These are phyloP conservation scores for Eremophila alpestris DNA, from an alignment of 2,797 vertebrate species.

Conservation along the genomic window DNA sequence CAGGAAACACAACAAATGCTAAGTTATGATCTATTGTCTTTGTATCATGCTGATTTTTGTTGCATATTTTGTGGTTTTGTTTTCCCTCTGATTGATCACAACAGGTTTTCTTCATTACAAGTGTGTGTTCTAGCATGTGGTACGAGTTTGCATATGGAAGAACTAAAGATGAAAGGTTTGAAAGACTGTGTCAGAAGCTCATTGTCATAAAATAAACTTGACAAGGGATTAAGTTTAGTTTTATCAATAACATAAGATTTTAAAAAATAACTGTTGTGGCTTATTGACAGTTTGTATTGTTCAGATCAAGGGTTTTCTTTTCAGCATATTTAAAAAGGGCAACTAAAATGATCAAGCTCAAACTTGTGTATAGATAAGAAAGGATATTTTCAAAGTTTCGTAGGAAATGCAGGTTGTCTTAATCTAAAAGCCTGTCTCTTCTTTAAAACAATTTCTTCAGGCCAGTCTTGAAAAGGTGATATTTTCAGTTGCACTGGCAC, in stretches of 20 bases:
- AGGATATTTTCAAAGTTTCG: not conserved
- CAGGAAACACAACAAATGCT: conserved; percentile 33
- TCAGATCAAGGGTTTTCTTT: not conserved
- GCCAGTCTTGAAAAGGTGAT: not conserved
- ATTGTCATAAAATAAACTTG: not conserved
- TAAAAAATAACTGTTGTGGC: not conserved
- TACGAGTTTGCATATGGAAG: not conserved
- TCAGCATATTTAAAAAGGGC: not conserved
- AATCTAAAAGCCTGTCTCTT: not conserved
- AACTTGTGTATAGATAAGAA: not conserved
- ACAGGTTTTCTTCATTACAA: not conserved
- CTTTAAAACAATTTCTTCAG: not conserved
- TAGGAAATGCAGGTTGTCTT: not conserved
- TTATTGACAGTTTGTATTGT: not conserved
- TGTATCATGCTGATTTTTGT: conserved; percentile 1
- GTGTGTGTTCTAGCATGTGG: not conserved
- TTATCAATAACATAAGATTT: not conserved
- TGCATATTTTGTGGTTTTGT: conserved; percentile 1
- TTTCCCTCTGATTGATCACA: not conserved
- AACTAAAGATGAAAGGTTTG: not conserved
- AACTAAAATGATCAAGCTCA: not conserved
- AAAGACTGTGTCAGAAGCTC: not conserved
- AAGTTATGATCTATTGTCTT: conserved; percentile 22
- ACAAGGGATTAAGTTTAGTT: not conserved
- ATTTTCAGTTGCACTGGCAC: not conserved